Conservation (phyloP, 1,140 invertebrate species). For the Drosophila melanogaster region Release_6_plus_ISO1_MT NT_037436.4:14858001-14858500, state of each 20-base stretch:
- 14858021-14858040: no score
- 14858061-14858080: no score
- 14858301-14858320: neutral
- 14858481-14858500: slow-evolving; percentile 2
- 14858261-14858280: slow-evolving; percentile 1
- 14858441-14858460: slow-evolving; percentile 16
- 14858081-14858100: no score
- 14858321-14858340: neutral
- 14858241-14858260: neutral
- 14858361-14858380: slow-evolving; percentile 10
- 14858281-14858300: no score
- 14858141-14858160: no score
- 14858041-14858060: no score
- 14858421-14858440: slow-evolving; percentile 11
- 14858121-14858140: no score
- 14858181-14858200: no score
- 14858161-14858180: no score
- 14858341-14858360: slow-evolving; percentile 14
- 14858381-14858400: slow-evolving; percentile 43
- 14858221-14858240: neutral
- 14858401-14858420: slow-evolving; percentile 48
- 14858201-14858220: no score
- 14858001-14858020: no score
- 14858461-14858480: slow-evolving; percentile 15
- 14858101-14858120: no score